Evolutionary conservation across 2,797 vertebrate species (phyloP), one percentile per base, ranked within the genome.

Genomic region (Enteromius treurensis): DNA sequence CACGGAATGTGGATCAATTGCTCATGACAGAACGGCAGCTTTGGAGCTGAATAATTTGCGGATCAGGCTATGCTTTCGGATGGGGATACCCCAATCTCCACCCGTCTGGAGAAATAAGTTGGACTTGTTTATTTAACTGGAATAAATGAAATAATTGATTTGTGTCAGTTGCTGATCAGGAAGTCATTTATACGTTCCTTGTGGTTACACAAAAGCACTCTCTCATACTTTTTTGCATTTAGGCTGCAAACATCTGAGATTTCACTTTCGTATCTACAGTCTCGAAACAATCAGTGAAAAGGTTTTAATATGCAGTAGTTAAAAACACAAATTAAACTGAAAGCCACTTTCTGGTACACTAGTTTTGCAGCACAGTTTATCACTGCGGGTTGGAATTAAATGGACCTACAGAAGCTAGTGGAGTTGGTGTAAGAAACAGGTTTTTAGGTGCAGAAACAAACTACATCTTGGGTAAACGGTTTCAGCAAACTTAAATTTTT

Each of bases 1-100:
- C 32, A 77, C 0, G 74, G 86, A 84, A 82, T 81, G 74, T 64
- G 77, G 62, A 88, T 89, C 81, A 80, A 87, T 89, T 87, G 83
- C 58, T 81, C 17, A 49, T 62, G 62, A 58, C 60, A 78, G 78
- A 79, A 64, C 7, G 42, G n/a, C 69, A 85, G 37, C 68, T 71
- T 68, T 68, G n/a, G n/a, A 74, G 29, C 19, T 74, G 58, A 68
- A 84, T 67, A 76, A 78, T 78, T 68, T 82, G 26, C 13, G 19
- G 23, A 49, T 67, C 67, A 78, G 75, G 40, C 40, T 49, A 40
- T 0, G 3, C 26, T 70, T 32, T 32, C 15, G 1, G 9, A 70
- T 53, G 32, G 71, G 73, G 49, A 68, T 58, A 47, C 37, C 73
- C 62, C 81, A 32, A 15, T 26, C 17, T 45, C 60, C 34, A 40